Evolutionary conservation across 2,113 vertebrate genomes (phyloP), one percentile per base, ranked within the genome.

Genomic region (Tupaia chinensis): DNA sequence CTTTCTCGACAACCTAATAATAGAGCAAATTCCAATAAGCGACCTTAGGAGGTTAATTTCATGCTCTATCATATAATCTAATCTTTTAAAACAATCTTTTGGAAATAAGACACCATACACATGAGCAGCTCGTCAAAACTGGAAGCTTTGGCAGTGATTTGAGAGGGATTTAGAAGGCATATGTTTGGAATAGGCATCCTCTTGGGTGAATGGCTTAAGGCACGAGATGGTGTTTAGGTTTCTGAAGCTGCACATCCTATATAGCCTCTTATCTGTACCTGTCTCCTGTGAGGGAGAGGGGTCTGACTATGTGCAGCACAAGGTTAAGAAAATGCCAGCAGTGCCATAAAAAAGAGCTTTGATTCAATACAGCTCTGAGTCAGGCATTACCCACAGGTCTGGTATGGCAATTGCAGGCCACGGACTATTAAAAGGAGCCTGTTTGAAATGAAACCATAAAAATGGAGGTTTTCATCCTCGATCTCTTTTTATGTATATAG

Each of bases 1-100:
- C 44, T 44, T 44, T 44, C 44, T 44, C 44, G 44, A 44, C 44
- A 44, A 44, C 44, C 44, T 44, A 44, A 44, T 44, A 90, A 44
- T 27, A 87, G 25, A 73, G 34, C 63, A 74, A 87, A 74, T 92
- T 93, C 80, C 34, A 82, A 14, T 74, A 93, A 83, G 9, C 34
- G 29, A 80, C 13, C 25, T 69, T 76, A 56, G 70, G 93, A 53
- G 65, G 29, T 74, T 92, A 89, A 82, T 74, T 77, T 89, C 91
- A 92, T 69, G 22, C 4, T 34, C 25, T 94, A 77, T 82, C 73
- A 69, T 85, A 78, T 87, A 89, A 87, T 6, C 17, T 87, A 81
- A 95, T 92, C 34, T 88, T 87, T 68, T 1, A 5, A 23, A 27
- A 87, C 81, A 56, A 85, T 34, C 27, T 93, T 89, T 66, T 92